Evolutionary conservation across 2,888 invertebrate genomes (phyloP).

Genomic region (Leucophenga montana): DNA sequence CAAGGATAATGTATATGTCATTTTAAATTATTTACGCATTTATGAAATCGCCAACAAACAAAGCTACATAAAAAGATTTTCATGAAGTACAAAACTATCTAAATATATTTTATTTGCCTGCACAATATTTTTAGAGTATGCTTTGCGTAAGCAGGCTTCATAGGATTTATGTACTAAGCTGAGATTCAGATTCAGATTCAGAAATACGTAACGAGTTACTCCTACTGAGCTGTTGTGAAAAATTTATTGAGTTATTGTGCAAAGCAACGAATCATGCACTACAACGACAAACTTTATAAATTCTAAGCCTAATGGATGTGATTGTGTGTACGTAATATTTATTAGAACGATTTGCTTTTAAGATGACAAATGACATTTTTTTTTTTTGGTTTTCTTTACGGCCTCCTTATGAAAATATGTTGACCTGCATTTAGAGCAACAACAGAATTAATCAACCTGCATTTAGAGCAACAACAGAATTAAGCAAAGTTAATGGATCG

Average conservation of each 20-base stretch:
- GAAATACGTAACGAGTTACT: too few species aligned
- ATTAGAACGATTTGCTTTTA: not conserved
- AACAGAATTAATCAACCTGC: not conserved
- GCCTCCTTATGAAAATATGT: not conserved
- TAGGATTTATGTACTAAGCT: slow-evolving; percentile 19
- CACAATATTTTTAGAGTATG: too few species aligned
- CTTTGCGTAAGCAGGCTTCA: too few species aligned
- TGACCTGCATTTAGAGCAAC: not conserved
- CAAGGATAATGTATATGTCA: slow-evolving; percentile 2
- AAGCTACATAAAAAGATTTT: not conserved
- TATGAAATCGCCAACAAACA: slow-evolving; percentile 7
- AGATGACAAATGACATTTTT: not conserved
- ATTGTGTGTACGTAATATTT: not conserved
- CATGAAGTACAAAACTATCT: not conserved
- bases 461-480: not conserved
- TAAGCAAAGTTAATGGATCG: slow-evolving; percentile 1
- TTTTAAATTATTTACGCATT: slow-evolving; percentile 21
- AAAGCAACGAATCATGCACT: not conserved
- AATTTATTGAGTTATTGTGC: slow-evolving; percentile 10
- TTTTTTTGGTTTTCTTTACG: too few species aligned
- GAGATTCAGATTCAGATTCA: not conserved
- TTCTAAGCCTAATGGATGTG: slow-evolving; percentile 6
- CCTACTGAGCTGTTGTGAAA: not conserved
- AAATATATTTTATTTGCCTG: too few species aligned
- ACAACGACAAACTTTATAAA: slow-evolving; percentile 7